Conservation (phyloP, 2,888 invertebrate genomes). For the Mamestra brassicae region DNA sequence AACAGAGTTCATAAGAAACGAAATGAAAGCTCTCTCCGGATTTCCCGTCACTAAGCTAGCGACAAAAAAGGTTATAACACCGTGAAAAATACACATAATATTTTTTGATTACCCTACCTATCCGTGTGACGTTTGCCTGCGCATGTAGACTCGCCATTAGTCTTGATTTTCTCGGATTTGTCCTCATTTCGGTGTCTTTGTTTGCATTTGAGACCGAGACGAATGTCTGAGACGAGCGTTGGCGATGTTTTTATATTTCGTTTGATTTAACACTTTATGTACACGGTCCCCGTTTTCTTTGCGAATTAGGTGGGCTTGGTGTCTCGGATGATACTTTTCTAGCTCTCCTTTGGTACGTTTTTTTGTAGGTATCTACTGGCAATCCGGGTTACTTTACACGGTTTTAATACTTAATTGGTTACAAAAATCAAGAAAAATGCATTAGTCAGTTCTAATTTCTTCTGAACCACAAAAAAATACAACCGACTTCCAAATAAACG, state of each 20-base stretch:
- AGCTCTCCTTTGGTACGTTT: not conserved
- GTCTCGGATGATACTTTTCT: not conserved
- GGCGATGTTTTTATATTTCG: constrained; percentile 32
- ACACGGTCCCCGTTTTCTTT: constrained; percentile 3
- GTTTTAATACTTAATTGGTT: too few relatives aligned
- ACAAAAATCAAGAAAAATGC: not conserved
- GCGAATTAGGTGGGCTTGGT: not conserved
- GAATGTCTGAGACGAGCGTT: constrained; percentile 28
- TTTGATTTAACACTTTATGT: constrained; percentile 39
- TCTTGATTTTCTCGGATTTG: constrained; percentile 49
- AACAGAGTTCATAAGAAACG: constrained; percentile 30
- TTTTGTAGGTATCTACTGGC: not conserved
- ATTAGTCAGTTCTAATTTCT: too few relatives aligned
- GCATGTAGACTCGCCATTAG: constrained; percentile 42
- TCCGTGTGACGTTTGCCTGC: constrained; percentile 17
- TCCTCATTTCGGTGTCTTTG: constrained; percentile 46
- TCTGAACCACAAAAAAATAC: too few relatives aligned
- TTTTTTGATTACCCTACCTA: constrained; percentile 58
- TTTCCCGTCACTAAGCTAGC: constrained; percentile 30
- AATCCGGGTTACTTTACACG: not conserved
- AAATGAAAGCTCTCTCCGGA: constrained; percentile 22
- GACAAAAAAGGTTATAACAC: constrained; percentile 45
- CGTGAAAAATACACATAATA: constrained; percentile 60
- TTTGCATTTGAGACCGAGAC: constrained; percentile 40
- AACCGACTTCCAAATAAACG: too few relatives aligned